Evolutionary conservation across 2,113 vertebrate species (phyloP).

Genomic region (Furnarius figulus): DNA sequence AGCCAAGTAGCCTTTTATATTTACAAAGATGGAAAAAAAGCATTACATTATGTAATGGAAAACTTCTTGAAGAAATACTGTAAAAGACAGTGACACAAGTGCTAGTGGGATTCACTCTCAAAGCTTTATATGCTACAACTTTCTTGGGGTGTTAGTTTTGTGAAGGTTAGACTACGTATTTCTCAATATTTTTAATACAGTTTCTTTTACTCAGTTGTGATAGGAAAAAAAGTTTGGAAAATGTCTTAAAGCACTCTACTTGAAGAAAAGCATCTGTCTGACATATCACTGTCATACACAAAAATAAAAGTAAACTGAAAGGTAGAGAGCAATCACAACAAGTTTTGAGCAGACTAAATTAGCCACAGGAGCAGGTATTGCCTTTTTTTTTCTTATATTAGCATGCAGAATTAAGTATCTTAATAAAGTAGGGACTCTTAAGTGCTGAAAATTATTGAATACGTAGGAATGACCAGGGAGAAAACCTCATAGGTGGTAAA

Average conservation of each 20-base stretch:
- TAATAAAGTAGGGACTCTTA: background rate
- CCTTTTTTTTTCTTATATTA: background rate
- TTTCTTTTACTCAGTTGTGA: background rate
- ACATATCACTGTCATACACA: background rate
- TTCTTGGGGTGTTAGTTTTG: background rate
- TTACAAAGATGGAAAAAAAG: background rate
- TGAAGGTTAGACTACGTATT: background rate
- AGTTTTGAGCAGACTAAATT: background rate
- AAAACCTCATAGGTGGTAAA: slow-evolving; percentile 23
- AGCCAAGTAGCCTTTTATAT: background rate
- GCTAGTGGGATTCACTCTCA: background rate
- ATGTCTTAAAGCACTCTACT: background rate
- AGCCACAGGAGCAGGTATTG: background rate
- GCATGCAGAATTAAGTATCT: background rate
- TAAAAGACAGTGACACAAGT: background rate
- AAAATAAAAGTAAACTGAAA: background rate
- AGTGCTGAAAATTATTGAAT: background rate
- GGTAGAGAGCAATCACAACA: background rate
- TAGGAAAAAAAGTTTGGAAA: background rate
- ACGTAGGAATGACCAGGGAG: background rate
- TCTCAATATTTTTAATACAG: background rate
- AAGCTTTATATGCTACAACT: background rate
- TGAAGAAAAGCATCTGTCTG: background rate
- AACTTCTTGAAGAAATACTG: background rate
- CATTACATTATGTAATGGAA: background rate